Evolutionary conservation across 2,888 invertebrate species (phyloP).

Genomic region (Synanthedon vespiformis): DNA sequence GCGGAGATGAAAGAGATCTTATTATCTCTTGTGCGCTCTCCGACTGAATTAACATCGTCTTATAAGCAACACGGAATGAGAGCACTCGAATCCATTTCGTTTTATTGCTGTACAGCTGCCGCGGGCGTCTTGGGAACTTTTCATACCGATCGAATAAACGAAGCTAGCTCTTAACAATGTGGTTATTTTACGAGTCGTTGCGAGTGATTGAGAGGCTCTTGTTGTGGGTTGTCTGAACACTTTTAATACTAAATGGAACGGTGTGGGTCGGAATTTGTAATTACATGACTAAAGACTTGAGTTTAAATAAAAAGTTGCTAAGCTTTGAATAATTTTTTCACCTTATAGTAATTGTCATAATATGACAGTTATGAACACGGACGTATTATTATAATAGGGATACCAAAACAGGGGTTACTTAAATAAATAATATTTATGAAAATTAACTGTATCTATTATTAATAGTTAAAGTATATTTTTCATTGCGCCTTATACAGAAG

Average conservation of each 20-base stretch:
- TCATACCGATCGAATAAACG: constrained; percentile 28
- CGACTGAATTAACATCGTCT: constrained; percentile 11
- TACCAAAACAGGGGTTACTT: no score
- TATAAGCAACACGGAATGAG: constrained; percentile 14
- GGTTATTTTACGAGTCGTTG: constrained; percentile 10
- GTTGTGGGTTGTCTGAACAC: constrained; percentile 7
- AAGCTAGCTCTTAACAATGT: constrained; percentile 5
- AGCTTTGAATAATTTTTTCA: no score
- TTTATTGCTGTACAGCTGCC: constrained; percentile 20
- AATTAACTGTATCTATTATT: no score
- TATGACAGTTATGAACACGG: no score
- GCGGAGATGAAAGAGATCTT: not conserved
- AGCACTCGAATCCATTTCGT: constrained; percentile 20
- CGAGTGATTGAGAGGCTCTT: constrained; percentile 5
- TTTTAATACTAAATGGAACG: constrained; percentile 6
- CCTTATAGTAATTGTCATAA: no score
- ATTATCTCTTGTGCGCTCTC: not conserved
- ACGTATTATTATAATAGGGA: no score
- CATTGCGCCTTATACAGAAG: no score
- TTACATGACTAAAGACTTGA: constrained; percentile 3
- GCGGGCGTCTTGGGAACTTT: constrained; percentile 25
- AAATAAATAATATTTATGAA: no score
- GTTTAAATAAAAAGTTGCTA: no score
- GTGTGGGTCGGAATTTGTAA: constrained; percentile 2
- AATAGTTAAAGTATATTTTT: no score